Conservation (phyloP, 2,888 invertebrate species). For the Busseola fusca region DNA sequence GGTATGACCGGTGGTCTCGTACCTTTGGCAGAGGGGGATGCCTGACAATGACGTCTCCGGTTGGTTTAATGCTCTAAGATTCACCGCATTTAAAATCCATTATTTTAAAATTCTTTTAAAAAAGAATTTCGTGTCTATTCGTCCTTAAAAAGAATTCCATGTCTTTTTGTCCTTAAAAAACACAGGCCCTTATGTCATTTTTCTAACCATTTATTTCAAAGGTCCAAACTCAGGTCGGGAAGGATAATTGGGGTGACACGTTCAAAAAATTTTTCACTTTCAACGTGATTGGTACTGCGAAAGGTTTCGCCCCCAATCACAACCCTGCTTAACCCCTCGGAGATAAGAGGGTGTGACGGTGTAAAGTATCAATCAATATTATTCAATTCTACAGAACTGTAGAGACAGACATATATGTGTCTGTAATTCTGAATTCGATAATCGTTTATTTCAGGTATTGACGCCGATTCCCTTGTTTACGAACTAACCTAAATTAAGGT, state of each 20-base stretch:
- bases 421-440: background rate
- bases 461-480: too few species aligned
- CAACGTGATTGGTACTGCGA: constrained; percentile 30
- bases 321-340: constrained; percentile 37
- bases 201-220: background rate
- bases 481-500: too few species aligned
- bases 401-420: background rate
- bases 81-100: background rate
- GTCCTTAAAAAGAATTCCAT: background rate
- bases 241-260: constrained; percentile 35
- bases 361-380: constrained; percentile 42
- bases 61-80: too few species aligned
- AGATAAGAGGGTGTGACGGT: constrained; percentile 32
- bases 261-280: constrained; percentile 33
- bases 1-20: too few species aligned
- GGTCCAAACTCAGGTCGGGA: background rate
- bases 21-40: too few species aligned
- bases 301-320: constrained; percentile 52
- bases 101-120: background rate
- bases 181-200: too few species aligned
- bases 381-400: background rate
- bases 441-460: too few species aligned
- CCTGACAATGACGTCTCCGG: too few species aligned
- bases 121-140: background rate
- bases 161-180: background rate